Base-by-base conservation (phyloP, 2,797 vertebrate species). In the Ficedula albicollis region DNA sequence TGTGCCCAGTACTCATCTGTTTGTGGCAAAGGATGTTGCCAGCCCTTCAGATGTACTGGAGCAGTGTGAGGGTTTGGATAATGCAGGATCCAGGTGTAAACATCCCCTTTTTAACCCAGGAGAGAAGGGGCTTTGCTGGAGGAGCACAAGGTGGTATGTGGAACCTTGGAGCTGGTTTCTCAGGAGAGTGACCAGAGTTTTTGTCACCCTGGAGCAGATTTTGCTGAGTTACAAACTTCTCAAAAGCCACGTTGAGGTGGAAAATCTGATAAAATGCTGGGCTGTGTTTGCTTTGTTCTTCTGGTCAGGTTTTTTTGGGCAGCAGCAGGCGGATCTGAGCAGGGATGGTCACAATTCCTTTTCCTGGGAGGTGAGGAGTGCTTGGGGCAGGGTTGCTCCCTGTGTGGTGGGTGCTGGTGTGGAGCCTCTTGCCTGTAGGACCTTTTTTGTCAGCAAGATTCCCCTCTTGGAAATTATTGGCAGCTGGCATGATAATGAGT, bases 401-500 rank as follows among this genome's bases (percentile, higher is more conserved):
- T 10, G 3, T 91, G 85, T 1, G 13, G 22, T 41, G 70, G 39
- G 36, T 95, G 95, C 96, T 97, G 96, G 94, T 97, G 97, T 96
- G 89, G 84, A 95, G 84, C 58, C 60, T 87, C 83, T 89, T 92
- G 89, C 94, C 93, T 67, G 46, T 92, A 92, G 92, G 95, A 97
- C 95, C 70, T 89, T 90, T 60, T 85, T 96, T 97, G 97, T 97
- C 96, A 97, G 97, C 89, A 92, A 94, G 93, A 97, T 96, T 94
- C 91, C 52, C 43, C 63, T 91, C 93, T 93, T 93, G 94, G 89
- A 96, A 97, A 95, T 96, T 92, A 95, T 97, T 97, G 97, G 97
- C 97, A 98, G 97, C 97, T 97, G 96, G 97, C 87, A 90, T 76
- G 15, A 80, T 97, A 98, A 98, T 97, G 93, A 98, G 96, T 96